A percentile compares a stretch with the other conserved stretches of the same genome.
Conservation (phyloP, 2,888 invertebrate genomes). For the Syritta pipiens region DNA sequence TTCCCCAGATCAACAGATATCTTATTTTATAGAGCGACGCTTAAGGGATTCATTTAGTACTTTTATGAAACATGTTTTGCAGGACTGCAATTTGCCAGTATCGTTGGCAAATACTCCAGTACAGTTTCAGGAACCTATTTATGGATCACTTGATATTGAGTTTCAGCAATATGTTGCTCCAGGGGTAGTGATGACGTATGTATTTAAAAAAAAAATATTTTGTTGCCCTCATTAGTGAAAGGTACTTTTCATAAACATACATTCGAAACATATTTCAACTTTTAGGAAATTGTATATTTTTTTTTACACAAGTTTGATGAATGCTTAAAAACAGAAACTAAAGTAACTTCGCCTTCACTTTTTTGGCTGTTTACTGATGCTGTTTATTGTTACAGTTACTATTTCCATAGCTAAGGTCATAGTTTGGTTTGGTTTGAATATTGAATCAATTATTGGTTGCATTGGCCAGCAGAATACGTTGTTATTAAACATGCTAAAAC, state of each 20-base stretch:
- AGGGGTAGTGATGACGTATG: conserved; percentile 90
- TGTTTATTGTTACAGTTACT: too few species aligned
- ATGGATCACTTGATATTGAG: conserved; percentile 84
- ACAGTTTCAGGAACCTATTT: conserved; percentile 85
- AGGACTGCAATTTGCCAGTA: conserved; percentile 83
- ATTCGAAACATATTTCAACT: too few species aligned
- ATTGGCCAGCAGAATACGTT: too few species aligned
- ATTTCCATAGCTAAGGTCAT: too few species aligned
- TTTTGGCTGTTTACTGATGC: too few species aligned
- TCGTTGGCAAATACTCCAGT: conserved; percentile 83
- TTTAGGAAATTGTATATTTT: too few species aligned
- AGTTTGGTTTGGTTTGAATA: too few species aligned
- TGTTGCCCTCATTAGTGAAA: not conserved
- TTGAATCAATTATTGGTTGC: too few species aligned
- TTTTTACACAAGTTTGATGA: too few species aligned
- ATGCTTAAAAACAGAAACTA: too few species aligned
- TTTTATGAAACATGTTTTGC: conserved; percentile 84
- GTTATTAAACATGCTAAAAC: too few species aligned
- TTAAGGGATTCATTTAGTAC: conserved; percentile 85
- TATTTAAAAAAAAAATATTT: conserved; percentile 59
- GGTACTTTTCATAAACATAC: not conserved
- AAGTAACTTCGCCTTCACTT: too few species aligned
- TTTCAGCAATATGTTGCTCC: conserved; percentile 92
- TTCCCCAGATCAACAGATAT: conserved; percentile 94
- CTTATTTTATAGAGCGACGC: conserved; percentile 85